Evolutionary conservation across 2,797 vertebrate species (phyloP).

Genomic region (Rhinogobio ventralis): DNA sequence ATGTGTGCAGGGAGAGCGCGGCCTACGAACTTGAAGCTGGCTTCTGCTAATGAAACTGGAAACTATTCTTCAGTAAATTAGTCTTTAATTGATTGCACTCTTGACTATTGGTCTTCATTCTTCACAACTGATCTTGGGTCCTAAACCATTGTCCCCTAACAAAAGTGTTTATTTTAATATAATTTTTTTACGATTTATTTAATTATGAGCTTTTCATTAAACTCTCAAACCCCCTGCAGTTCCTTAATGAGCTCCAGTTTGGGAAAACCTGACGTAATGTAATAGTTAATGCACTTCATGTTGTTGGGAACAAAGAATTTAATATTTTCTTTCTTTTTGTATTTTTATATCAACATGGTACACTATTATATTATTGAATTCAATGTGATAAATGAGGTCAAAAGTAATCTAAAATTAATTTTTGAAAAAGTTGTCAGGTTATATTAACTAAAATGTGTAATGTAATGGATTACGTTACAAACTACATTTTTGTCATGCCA

Average conservation of each 20-base stretch:
- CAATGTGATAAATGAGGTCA: background rate
- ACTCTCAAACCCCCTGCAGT: background rate
- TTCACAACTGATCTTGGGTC: too few species aligned
- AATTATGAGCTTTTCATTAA: too few species aligned
- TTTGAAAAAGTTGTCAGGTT: too few species aligned
- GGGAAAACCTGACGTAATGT: background rate
- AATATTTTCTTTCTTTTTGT: background rate
- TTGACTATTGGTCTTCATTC: too few species aligned
- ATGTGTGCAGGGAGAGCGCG: too few species aligned
- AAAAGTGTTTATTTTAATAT: too few species aligned
- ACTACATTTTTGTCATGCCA: background rate
- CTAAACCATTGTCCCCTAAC: too few species aligned
- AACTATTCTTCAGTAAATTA: too few species aligned
- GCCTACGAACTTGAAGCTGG: too few species aligned
- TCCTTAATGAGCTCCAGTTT: background rate
- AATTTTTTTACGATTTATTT: too few species aligned
- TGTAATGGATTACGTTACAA: background rate
- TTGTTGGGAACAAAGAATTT: background rate
- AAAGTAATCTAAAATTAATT: background rate
- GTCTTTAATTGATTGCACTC: too few species aligned
- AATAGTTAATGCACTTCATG: background rate
- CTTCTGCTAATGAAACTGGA: too few species aligned
- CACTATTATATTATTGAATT: background rate
- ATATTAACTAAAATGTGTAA: background rate
- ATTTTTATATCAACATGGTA: background rate